Conservation (phyloP, 1,140 invertebrate genomes). For the Coenobita brevimanus region DNA sequence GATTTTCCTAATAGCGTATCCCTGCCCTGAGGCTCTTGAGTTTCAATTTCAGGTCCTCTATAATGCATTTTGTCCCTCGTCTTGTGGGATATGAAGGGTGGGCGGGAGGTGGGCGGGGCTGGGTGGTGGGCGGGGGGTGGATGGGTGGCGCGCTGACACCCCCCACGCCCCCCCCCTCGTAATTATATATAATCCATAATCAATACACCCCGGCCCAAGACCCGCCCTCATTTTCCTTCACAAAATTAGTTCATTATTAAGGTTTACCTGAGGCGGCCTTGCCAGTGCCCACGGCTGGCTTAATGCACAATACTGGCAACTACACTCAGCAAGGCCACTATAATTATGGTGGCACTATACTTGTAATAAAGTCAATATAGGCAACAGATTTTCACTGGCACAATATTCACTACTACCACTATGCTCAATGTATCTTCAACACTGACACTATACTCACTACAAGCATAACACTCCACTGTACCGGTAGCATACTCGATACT, state of each 20-base stretch:
- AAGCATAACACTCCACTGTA: too few relatives aligned
- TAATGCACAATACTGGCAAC: too few relatives aligned
- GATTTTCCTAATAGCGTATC: conserved; percentile 51
- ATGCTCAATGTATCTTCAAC: too few relatives aligned
- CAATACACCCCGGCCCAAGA: conserved; percentile 49
- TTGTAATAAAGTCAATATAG: too few relatives aligned
- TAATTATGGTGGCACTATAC: too few relatives aligned
- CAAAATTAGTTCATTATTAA: conserved; percentile 58
- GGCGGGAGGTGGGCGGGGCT: background rate
- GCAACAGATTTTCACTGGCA: too few relatives aligned
- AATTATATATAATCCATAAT: conserved; percentile 65
- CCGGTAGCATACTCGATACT: too few relatives aligned
- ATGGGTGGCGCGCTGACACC: conserved; percentile 11
- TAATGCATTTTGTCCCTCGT: conserved; percentile 58
- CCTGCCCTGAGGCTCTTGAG: conserved; percentile 40
- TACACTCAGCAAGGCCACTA: too few relatives aligned
- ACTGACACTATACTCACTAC: too few relatives aligned
- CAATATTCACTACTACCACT: too few relatives aligned
- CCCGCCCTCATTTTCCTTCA: conserved; percentile 41
- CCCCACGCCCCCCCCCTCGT: conserved; percentile 30
- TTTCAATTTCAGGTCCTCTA: conserved; percentile 56
- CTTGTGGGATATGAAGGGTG: conserved; percentile 41
- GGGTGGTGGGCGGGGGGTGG: background rate
- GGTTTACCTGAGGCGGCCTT: conserved; percentile 45
- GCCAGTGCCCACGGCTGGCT: too few relatives aligned